These are phyloP conservation scores for Aspidiotus rigidus DNA, from an alignment of 2,888 invertebrate species.

Conservation along the genomic window DNA sequence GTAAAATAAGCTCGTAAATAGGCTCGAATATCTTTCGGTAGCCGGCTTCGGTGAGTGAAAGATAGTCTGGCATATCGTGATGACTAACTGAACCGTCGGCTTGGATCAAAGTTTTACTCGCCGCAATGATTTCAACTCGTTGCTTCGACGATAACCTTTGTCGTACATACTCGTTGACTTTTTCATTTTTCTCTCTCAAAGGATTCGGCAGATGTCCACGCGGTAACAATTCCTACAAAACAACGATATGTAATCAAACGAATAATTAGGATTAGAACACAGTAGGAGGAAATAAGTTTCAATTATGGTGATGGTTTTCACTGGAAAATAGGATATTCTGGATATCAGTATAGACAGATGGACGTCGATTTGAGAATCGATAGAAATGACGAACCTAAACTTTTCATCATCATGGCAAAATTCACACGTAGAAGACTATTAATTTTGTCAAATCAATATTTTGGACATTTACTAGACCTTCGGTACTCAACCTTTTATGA, in stretches of 20 bases:
- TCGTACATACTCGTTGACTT: slow-evolving; percentile 64
- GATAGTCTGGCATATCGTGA: slow-evolving; percentile 85
- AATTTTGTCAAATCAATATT: too few relatives aligned
- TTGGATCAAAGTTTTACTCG: slow-evolving; percentile 43
- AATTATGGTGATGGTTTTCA: too few relatives aligned
- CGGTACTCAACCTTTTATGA: too few relatives aligned
- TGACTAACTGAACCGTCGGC: slow-evolving; percentile 73
- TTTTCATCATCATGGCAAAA: too few relatives aligned
- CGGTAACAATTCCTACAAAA: slow-evolving; percentile 70
- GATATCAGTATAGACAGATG: too few relatives aligned
- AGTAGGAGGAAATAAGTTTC: too few relatives aligned
- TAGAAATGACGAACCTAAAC: too few relatives aligned
- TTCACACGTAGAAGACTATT: too few relatives aligned
- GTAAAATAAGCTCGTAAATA: slow-evolving; percentile 66
- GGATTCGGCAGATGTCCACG: slow-evolving; percentile 77
- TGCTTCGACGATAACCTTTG: slow-evolving; percentile 52
- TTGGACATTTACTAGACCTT: too few relatives aligned
- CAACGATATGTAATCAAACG: neutral
- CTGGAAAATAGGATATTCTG: too few relatives aligned
- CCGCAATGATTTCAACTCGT: slow-evolving; percentile 52
- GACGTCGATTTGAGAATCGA: too few relatives aligned
- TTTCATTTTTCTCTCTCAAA: slow-evolving; percentile 63
- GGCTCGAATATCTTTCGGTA: slow-evolving; percentile 80
- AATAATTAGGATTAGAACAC: too few relatives aligned
- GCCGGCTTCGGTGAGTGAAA: slow-evolving; percentile 75